Percentiles rank a stretch among this genome's conserved stretches.
These are phyloP conservation scores for Sylvilagus floridanus DNA, from an alignment of 2,797 vertebrate genomes.

Conservation along the genomic window DNA sequence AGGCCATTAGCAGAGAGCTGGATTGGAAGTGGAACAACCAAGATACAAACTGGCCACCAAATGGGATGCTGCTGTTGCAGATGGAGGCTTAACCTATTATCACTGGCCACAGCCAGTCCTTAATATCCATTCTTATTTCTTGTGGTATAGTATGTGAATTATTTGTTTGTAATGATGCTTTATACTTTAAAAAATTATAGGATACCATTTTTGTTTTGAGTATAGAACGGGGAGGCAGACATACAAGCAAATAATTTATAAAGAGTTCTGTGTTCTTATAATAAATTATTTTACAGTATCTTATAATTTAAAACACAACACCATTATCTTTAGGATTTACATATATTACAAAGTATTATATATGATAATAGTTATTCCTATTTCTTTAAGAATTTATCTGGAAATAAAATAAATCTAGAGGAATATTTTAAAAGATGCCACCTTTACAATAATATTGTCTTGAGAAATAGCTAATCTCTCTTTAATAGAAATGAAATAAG, in stretches of 20 bases:
- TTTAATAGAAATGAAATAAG: background rate
- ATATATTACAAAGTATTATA: background rate
- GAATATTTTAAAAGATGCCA: background rate
- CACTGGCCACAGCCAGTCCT: too few relatives aligned
- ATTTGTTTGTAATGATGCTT: background rate
- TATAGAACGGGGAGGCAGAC: background rate
- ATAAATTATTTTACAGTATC: background rate
- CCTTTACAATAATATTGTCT: background rate
- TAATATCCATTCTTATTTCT: background rate
- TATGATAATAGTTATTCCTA: background rate
- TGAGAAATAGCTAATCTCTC: background rate
- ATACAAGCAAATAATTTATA: background rate
- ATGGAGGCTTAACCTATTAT: too few relatives aligned
- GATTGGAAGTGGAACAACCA: too few relatives aligned
- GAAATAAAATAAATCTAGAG: background rate
- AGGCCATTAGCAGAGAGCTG: too few relatives aligned
- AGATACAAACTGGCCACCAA: too few relatives aligned
- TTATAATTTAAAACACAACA: background rate
- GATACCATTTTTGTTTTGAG: background rate
- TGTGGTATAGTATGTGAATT: background rate
- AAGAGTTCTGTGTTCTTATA: background rate
- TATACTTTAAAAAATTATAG: background rate
- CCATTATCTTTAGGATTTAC: background rate
- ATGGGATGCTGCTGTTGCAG: too few relatives aligned
- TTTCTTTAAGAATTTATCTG: conserved; percentile 11